Evolutionary conservation across 2,113 vertebrate species (phyloP), one percentile per base, ranked within the genome.

Genomic region (Dasypus novemcinctus): DNA sequence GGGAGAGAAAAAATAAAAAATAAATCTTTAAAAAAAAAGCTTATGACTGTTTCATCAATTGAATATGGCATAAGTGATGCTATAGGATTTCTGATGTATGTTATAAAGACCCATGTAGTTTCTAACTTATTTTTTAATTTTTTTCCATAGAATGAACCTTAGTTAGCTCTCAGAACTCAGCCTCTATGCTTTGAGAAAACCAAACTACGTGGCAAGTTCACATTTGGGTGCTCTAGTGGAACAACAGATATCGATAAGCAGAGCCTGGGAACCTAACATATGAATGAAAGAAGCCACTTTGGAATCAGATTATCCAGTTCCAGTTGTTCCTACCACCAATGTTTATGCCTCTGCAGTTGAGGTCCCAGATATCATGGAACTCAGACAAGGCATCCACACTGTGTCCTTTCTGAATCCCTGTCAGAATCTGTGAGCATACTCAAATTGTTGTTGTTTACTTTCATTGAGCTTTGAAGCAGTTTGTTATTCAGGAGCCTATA

Each of bases 371-470:
- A 43, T 57, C 18, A 36, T 13, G 7, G 12, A 75, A 14, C 2
- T 31, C 27, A 87, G 68, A 36, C 13, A 11, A 1, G 0, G 0
- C 7, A 25, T 46, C 2, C 10, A 11, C 1, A 2, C 9, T 23
- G 7, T 46, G 25, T 12, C 1, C 0, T 61, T 38, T 71, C 15
- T 54, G 29, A 64, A 93, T 61, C 71, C 5, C 8, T 91, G 3
- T n/a, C 43, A 41, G 27, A 76, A 80, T 52, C 36, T 2, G 0
- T 57, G 31, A 75, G 0, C 43, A 86, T 23, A 13, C 23, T 46
- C 31, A 66, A 74, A 59, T 85, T 9, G 3, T 21, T 75, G 17
- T 15, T 91, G 27, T 23, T 80, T 15, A 31, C 59, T 15, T 20
- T 4, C 41, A 85, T 52, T 8, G 38, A 43, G 21, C 66, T 72